A percentile compares a stretch with the other conserved stretches of the same genome.
Conservation (phyloP, 1,140 invertebrate species). For the Dinoponera quadriceps region DNA sequence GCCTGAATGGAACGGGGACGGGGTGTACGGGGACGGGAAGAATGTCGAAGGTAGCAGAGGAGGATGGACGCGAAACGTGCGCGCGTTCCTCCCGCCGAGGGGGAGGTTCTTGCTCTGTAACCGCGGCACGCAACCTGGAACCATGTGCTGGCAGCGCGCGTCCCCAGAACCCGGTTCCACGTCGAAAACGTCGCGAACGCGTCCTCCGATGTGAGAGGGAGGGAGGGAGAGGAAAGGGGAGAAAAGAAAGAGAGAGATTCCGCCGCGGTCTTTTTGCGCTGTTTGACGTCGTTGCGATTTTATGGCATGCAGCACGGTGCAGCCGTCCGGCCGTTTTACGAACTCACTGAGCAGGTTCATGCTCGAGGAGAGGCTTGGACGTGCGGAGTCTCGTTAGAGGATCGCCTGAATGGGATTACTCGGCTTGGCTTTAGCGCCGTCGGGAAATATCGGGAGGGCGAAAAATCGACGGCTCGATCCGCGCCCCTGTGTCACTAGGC, state of each 20-base stretch:
- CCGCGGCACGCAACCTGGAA: slow-evolving; percentile 76
- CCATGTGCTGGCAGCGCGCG: slow-evolving; percentile 59
- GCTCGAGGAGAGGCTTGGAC: slow-evolving; percentile 24
- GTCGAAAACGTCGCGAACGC: slow-evolving; percentile 60
- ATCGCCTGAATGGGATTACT: slow-evolving; percentile 29
- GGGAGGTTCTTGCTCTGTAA: slow-evolving; percentile 75
- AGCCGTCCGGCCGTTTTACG: slow-evolving; percentile 49
- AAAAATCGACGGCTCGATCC: slow-evolving; percentile 4
- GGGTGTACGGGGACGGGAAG: slow-evolving; percentile 70
- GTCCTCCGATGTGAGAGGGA: slow-evolving; percentile 15
- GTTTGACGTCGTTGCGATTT: slow-evolving; percentile 54
- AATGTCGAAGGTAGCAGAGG: slow-evolving; percentile 77
- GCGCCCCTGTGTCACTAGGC: not conserved
- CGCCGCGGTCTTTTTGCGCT: slow-evolving; percentile 45
- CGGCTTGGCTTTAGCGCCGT: not conserved
- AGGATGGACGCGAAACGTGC: slow-evolving; percentile 76
- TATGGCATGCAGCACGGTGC: slow-evolving; percentile 46
- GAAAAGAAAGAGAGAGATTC: not conserved
- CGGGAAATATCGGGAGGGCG: slow-evolving; percentile 20
- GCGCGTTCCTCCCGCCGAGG: slow-evolving; percentile 70
- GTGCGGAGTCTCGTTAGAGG: slow-evolving; percentile 20
- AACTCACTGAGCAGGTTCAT: slow-evolving; percentile 63
- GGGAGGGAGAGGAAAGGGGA: not conserved
- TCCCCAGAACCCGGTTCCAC: slow-evolving; percentile 49
- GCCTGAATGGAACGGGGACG: slow-evolving; percentile 82